Evolutionary conservation across 2,888 invertebrate genomes (phyloP).

Genomic region (Antitype chi): DNA sequence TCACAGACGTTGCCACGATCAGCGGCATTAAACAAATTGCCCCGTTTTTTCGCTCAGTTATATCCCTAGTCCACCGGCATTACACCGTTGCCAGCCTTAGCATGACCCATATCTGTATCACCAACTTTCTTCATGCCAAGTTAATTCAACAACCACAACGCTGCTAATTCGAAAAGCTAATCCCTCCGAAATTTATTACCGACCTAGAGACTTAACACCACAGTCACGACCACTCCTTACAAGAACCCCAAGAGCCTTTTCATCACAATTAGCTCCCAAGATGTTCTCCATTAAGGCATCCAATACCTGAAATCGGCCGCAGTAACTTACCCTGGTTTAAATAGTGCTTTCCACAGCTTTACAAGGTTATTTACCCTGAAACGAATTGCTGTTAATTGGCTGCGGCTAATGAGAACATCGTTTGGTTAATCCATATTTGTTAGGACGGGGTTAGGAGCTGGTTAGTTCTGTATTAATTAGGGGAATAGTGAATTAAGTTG

Average conservation of each 20-base stretch:
- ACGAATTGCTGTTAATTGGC: conserved; percentile 63
- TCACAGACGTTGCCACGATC: neutral
- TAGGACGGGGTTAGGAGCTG: neutral
- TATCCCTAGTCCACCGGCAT: neutral
- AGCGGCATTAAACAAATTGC: neutral
- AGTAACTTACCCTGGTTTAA: conserved; percentile 55
- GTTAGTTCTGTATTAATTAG: conserved; percentile 40
- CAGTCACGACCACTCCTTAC: conserved; percentile 32
- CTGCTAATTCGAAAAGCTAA: conserved; percentile 34
- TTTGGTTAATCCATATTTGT: conserved; percentile 30
- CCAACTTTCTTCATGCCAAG: conserved; percentile 15
- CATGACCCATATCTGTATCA: conserved; percentile 12
- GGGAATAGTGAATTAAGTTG: neutral
- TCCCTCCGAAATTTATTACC: conserved; percentile 26
- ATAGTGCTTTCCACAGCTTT: conserved; percentile 58
- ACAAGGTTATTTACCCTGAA: conserved; percentile 58
- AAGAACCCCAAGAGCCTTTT: conserved; percentile 27
- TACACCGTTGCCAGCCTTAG: neutral
- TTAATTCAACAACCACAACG: conserved; percentile 15
- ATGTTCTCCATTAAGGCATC: conserved; percentile 65
- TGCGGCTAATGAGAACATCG: conserved; percentile 61
- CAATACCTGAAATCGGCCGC: conserved; percentile 45
- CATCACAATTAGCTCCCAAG: conserved; percentile 58
- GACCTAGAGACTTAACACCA: conserved; percentile 33
- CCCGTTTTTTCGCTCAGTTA: neutral